A percentile compares a stretch with the other conserved stretches of the same genome.
Evolutionary conservation across 37 sponge, comb jelly and placozoan species (phyloP).

Genomic region (Hormiphora californensis): DNA sequence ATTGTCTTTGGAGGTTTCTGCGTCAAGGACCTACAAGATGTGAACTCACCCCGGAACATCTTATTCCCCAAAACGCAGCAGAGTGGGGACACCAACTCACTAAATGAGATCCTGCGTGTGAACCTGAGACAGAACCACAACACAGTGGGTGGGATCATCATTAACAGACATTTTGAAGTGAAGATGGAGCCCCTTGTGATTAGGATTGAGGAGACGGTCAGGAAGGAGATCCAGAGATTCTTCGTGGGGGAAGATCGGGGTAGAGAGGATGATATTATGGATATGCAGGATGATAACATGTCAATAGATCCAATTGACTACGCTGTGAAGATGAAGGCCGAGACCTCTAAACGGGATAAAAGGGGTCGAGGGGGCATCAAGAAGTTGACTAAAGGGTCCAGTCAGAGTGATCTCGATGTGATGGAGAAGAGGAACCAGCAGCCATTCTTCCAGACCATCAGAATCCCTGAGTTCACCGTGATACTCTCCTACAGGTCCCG

Average conservation of each 20-base stretch:
- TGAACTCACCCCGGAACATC: not conserved
- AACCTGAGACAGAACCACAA: slow-evolving; percentile 49
- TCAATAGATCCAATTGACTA: slow-evolving; percentile 11
- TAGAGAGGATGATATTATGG: not conserved
- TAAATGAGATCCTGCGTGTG: not conserved
- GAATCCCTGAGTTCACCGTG: slow-evolving; percentile 20
- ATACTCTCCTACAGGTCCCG: slow-evolving; percentile 6
- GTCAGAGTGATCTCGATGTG: slow-evolving; percentile 2
- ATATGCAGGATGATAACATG: not conserved
- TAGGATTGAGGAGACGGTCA: not conserved
- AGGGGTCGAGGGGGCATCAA: not conserved
- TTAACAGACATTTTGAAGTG: slow-evolving; percentile 27
- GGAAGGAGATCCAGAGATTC: slow-evolving; percentile 48
- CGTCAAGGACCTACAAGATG: slow-evolving; percentile 28
- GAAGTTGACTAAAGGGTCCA: not conserved
- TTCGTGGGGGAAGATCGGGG: slow-evolving; percentile 37
- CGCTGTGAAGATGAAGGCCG: not conserved
- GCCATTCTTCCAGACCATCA: slow-evolving; percentile 19
- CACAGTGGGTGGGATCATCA: slow-evolving; percentile 41
- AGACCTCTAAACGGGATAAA: slow-evolving; percentile 34
- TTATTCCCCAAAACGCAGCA: slow-evolving; percentile 33
- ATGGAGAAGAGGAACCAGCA: slow-evolving; percentile 35
- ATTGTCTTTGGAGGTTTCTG: slow-evolving; percentile 26
- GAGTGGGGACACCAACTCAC: not conserved
- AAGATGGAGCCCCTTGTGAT: slow-evolving; percentile 35